Conservation (phyloP, 2,797 vertebrate species). For the Scomberomorus guttatus region DNA sequence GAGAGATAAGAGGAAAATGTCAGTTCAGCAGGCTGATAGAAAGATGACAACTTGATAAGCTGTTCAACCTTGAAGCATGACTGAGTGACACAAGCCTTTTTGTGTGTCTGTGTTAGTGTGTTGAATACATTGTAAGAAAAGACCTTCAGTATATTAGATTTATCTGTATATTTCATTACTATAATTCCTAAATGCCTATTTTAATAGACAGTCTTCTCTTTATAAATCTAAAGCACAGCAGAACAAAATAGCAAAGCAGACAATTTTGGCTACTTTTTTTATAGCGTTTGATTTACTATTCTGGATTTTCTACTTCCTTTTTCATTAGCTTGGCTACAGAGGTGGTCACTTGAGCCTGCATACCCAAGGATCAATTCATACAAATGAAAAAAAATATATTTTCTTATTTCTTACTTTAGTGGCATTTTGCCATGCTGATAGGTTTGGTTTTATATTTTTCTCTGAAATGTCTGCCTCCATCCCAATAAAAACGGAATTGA, state of each 20-base stretch:
- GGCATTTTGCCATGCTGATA: too few species aligned
- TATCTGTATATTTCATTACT: background rate
- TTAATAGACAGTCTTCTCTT: background rate
- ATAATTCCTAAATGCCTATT: background rate
- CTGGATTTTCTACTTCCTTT: constrained; percentile 24
- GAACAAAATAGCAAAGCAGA: background rate
- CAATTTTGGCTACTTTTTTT: constrained; percentile 29
- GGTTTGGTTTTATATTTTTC: background rate
- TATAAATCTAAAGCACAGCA: constrained; percentile 1
- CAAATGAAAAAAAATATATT: background rate
- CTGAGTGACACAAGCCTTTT: constrained; percentile 40
- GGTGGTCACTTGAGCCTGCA: background rate
- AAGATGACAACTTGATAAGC: constrained; percentile 67
- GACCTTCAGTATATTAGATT: background rate
- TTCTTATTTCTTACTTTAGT: background rate
- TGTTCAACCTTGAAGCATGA: constrained; percentile 62
- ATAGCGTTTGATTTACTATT: constrained; percentile 44
- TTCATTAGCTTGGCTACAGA: background rate
- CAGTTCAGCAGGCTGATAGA: constrained; percentile 46
- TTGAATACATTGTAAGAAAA: constrained; percentile 6
- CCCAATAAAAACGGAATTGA: background rate
- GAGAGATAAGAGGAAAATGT: constrained; percentile 65
- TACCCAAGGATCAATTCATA: constrained; percentile 6
- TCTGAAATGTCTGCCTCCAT: background rate
- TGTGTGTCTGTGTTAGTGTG: constrained; percentile 6